These are phyloP conservation scores for Terrapene triunguis DNA, from an alignment of 2,113 vertebrate genomes.

Conservation along the genomic window DNA sequence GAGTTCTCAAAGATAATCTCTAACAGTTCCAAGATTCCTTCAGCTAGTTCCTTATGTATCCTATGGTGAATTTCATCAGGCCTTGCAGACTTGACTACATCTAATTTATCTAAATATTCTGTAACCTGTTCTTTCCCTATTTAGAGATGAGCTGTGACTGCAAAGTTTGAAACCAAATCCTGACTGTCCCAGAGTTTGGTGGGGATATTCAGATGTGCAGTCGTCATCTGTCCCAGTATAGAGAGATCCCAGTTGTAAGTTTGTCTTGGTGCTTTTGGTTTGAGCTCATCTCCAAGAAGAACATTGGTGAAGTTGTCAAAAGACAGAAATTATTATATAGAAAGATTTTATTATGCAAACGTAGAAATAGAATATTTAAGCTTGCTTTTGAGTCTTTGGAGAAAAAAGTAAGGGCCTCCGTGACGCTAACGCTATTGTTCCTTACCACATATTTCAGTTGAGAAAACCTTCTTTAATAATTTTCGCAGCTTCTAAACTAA, in stretches of 20 bases:
- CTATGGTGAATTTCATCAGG: background rate
- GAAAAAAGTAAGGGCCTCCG: background rate
- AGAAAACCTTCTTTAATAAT: background rate
- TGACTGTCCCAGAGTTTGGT: background rate
- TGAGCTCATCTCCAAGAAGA: background rate
- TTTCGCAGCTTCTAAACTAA: background rate
- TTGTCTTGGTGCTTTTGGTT: background rate
- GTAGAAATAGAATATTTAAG: background rate
- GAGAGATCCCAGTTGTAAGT: background rate
- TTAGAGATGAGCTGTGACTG: background rate
- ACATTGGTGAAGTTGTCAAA: rapidly evolving
- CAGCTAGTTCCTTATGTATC: background rate
- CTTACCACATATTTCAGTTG: background rate
- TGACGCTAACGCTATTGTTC: background rate
- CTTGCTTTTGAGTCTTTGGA: background rate
- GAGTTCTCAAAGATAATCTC: background rate
- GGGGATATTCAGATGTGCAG: background rate
- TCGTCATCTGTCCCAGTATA: background rate
- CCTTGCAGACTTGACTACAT: background rate
- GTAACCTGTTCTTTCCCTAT: background rate
- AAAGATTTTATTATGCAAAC: background rate
- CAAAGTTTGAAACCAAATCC: background rate
- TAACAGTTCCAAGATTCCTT: background rate
- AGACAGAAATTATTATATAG: background rate
- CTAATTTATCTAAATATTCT: background rate